These are phyloP conservation scores for Bombycilla garrulus DNA, from an alignment of 2,113 vertebrate species.

Conservation along the genomic window DNA sequence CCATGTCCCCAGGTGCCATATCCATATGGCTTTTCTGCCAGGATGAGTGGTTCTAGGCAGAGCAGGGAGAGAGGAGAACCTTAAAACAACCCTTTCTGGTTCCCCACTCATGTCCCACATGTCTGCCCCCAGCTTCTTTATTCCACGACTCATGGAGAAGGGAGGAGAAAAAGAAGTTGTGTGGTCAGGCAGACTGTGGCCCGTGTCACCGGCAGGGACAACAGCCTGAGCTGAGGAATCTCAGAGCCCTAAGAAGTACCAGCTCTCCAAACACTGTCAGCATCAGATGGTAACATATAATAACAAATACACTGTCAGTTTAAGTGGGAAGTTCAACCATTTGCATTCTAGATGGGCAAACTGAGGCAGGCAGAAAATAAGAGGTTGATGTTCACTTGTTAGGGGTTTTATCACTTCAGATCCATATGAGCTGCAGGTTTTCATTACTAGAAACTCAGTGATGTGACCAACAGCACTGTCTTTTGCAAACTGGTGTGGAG, in stretches of 20 bases:
- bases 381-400: background rate
- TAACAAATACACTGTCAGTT: background rate
- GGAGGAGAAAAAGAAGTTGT: background rate
- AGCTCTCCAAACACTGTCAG: background rate
- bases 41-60: background rate
- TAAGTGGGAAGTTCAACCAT: background rate
- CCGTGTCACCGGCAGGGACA: background rate
- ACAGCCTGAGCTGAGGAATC: background rate
- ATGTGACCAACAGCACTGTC: background rate
- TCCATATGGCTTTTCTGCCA: background rate
- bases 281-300: background rate
- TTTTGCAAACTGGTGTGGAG: background rate
- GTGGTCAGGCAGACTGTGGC: background rate
- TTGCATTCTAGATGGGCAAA: background rate
- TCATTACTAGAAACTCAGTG: background rate
- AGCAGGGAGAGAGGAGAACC: background rate
- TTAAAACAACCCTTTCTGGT: background rate
- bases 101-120: background rate
- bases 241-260: background rate
- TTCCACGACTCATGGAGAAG: rapidly evolving
- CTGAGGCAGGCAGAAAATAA: background rate
- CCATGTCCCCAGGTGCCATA: background rate
- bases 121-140: background rate
- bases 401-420: background rate
- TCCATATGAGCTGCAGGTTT: background rate